These are phyloP conservation scores for Octodon degus DNA, from an alignment of 2,113 vertebrate species.

Conservation along the genomic window DNA sequence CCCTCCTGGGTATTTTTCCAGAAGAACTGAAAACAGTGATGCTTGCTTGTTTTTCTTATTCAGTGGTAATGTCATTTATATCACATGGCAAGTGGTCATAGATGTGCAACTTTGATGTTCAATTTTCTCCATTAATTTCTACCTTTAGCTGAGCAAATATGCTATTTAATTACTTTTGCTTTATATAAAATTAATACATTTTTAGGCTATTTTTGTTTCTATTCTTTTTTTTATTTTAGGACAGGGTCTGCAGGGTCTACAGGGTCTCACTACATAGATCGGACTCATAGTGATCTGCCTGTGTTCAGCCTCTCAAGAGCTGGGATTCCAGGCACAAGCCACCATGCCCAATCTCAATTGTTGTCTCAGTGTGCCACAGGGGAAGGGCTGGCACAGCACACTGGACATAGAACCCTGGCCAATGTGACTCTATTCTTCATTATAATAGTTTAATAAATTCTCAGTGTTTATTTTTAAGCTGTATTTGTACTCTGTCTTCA, in stretches of 20 bases:
- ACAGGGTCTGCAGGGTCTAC: too few species aligned
- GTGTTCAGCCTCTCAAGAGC: too few species aligned
- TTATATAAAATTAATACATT: slow-evolving; percentile 1
- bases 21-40: too few species aligned
- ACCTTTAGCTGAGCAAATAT: neutral
- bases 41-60: neutral
- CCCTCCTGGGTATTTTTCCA: too few species aligned
- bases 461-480: neutral
- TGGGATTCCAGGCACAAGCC: too few species aligned
- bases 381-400: too few species aligned
- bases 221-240: neutral
- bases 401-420: too few species aligned
- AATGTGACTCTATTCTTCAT: neutral
- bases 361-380: too few species aligned
- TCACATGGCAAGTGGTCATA: neutral
- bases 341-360: too few species aligned
- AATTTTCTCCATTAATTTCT: neutral
- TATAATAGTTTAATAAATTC: neutral
- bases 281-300: too few species aligned
- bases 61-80: neutral
- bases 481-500: neutral
- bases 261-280: too few species aligned
- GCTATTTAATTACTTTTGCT: neutral
- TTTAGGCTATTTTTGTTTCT: neutral
- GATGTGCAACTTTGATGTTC: neutral